phyloP scores from a whole-genome alignment of 1,140 invertebrate species.

The Archivesica marissinica region DNA sequence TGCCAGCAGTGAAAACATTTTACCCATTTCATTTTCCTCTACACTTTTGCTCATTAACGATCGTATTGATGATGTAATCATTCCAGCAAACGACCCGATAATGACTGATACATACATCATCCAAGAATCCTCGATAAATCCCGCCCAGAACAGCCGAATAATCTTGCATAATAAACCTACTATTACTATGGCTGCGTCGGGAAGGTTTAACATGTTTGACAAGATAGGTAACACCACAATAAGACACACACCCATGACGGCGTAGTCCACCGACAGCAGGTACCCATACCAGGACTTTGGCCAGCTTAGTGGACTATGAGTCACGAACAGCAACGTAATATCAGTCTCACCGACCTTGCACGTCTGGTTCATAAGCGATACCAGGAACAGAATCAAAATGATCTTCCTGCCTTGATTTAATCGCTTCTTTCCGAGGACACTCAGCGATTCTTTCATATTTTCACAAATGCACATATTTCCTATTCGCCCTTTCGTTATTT shows the following conservation, averaged over 20 bases:
- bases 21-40: conserved; percentile 76
- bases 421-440: conserved; percentile 71
- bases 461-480: conserved; percentile 63
- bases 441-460: conserved; percentile 74
- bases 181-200: conserved; percentile 77
- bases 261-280: conserved; percentile 81
- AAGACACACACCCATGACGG: conserved; percentile 78
- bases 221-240: conserved; percentile 79
- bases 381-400: conserved; percentile 70
- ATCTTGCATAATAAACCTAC: conserved; percentile 79
- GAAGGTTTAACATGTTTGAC: conserved; percentile 69
- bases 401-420: conserved; percentile 67
- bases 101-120: conserved; percentile 80
- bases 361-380: conserved; percentile 74
- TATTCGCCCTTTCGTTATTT: conserved; percentile 22
- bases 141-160: conserved; percentile 75
- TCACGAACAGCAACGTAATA: conserved; percentile 80
- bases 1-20: conserved; percentile 80
- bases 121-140: conserved; percentile 79
- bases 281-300: conserved; percentile 82
- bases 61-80: conserved; percentile 78
- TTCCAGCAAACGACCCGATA: conserved; percentile 76
- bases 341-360: conserved; percentile 82
- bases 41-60: conserved; percentile 81
- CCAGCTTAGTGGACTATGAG: conserved; percentile 79